Evolutionary conservation across 2,888 invertebrate genomes (phyloP), one percentile per base, ranked within the genome.

Genomic region (Clivina fossor): DNA sequence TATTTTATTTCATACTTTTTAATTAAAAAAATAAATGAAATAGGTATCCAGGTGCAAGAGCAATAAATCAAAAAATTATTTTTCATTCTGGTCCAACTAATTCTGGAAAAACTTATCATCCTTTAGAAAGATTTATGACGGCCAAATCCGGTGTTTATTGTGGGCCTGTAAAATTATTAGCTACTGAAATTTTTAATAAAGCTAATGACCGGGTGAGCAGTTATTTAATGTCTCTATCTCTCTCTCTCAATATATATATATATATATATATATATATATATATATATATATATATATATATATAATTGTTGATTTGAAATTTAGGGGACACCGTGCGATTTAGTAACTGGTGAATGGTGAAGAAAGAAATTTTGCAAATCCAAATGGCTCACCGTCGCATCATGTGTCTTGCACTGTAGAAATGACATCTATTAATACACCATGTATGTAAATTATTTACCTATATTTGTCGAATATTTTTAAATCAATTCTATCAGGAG

Each of bases 1-100:
- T n/a, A n/a, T n/a, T n/a, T n/a, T n/a, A n/a, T n/a, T n/a, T n/a
- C n/a, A n/a, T n/a, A n/a, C n/a, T n/a, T n/a, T n/a, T n/a, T n/a
- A n/a, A n/a, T n/a, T n/a, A n/a, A n/a, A n/a, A n/a, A n/a, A n/a
- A n/a, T n/a, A n/a, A n/a, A n/a, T n/a, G n/a, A n/a, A n/a, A n/a
- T 61, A 88, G 89, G 88, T 98, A 97, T 77, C 90, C 93, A 5
- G 83, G 89, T 71, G 97, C 99, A 0, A 80, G 99, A 58, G 79
- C 83, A 22, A 82, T 90, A 55, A 87, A 86, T 53, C 81, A 99
- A 60, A 97, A 94, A 78, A 90, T 99, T 18, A 80, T 99, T 58
- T 97, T 95, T 70, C 99, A 99, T 76, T 90, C 95, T 0, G 98
- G 98, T 0, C 98, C 98, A 0, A 99, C 98, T 7, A 99, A 99